Conservation (phyloP, 2,888 invertebrate species). For the Drosophila prostipennis region DNA sequence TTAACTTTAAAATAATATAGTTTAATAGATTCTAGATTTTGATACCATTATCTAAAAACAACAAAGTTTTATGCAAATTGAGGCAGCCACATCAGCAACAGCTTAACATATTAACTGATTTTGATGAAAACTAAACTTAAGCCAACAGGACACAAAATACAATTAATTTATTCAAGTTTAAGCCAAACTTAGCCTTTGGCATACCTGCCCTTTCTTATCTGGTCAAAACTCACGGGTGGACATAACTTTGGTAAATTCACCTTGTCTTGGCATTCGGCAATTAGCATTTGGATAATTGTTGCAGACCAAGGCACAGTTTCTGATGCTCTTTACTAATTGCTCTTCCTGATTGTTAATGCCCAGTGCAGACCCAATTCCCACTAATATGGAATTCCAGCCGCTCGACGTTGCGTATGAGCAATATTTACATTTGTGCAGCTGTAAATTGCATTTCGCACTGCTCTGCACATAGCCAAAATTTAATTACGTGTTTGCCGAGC, state of each 20-base stretch:
- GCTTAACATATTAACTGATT: too few species aligned
- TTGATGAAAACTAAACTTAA: too few species aligned
- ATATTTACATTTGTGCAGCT: conserved; percentile 59
- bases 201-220: conserved; percentile 6
- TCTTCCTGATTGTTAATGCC: conserved; percentile 16
- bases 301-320: neutral
- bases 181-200: neutral
- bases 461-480: conserved; percentile 54
- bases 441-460: conserved; percentile 65
- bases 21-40: too few species aligned
- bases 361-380: neutral
- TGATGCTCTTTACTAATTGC: conserved; percentile 14
- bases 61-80: too few species aligned
- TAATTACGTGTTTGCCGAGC: conserved; percentile 49
- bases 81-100: too few species aligned
- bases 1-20: too few species aligned
- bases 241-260: conserved; percentile 18
- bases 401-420: conserved; percentile 66
- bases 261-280: conserved; percentile 23
- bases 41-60: too few species aligned
- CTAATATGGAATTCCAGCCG: conserved; percentile 34
- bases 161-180: neutral
- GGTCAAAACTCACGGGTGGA: neutral
- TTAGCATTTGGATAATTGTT: conserved; percentile 37
- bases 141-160: neutral